Base-by-base conservation (phyloP, 2,888 invertebrate genomes). In the Ypsolopha scabrella region DNA sequence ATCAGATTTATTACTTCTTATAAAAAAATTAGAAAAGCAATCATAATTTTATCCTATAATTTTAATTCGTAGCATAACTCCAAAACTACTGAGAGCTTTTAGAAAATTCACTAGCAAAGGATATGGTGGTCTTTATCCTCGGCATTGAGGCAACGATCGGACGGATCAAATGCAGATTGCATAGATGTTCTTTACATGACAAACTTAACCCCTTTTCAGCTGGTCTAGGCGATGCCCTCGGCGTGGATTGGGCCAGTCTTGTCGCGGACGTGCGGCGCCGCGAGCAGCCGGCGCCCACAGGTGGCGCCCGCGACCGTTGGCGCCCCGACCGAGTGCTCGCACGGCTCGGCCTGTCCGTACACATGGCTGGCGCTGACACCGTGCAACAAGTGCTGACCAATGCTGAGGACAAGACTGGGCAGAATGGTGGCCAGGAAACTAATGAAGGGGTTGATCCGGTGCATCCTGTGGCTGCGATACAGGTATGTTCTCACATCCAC, bases 171-270 rank as follows among this genome's bases (percentile, higher is more conserved):
- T 24, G 24, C 24, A 24, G 24, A 24, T 24, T 24, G 24, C 24
- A 24, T 24, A 24, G 24, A 24, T 4, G 24, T 24, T 24, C 24
- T 24, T 24, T 24, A 24, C 24, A 24, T 24, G 24, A 24, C 24
- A 24, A 24, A 24, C 24, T 24, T 24, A 24, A 24, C 53, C 51
- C 44, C 51, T 60, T 63, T 68, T 11, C 55, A 85, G 85, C 82
- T 79, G 90, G 93, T 38, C 89, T 96, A 55, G 95, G 95, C 6
- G 96, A 97, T 76, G 95, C 95, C n/a, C 80, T 97, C 35, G 96
- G 96, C n/a, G 96, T 97, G 1, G 96, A 97, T 76, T 97, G 97
- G 97, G 93, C 95, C 9, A 95, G 95, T 69, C 86, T 97, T 46
- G 93, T 95, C 0, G 93, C 93, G 2, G 94, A 95, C 75, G 93